Percentiles rank a stretch among this genome's conserved stretches.
Evolutionary conservation across 2,113 vertebrate species (phyloP).

Genomic region (Chaetops frenatus): DNA sequence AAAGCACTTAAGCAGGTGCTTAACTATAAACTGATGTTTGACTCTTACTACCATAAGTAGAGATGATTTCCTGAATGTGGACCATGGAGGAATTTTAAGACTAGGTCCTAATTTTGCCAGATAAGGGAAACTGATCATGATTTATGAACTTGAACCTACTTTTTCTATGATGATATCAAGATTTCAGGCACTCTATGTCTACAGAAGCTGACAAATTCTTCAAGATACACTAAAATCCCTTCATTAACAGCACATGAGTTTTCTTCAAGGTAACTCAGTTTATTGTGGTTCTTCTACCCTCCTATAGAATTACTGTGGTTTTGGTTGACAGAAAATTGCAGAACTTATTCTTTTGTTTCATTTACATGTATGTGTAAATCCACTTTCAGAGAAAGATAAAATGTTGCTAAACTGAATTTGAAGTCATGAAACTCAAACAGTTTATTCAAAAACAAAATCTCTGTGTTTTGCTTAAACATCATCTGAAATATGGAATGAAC

Average conservation of each 20-base stretch:
- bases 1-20: slow-evolving; percentile 52
- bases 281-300: neutral
- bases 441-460: neutral
- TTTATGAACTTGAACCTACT: neutral
- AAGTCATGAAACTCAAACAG: neutral
- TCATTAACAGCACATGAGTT: neutral
- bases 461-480: neutral
- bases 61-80: slow-evolving; percentile 24
- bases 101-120: neutral
- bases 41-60: neutral
- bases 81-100: neutral
- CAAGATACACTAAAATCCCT: neutral
- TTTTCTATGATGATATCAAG: neutral
- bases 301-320: neutral
- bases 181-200: neutral
- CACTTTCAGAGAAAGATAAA: neutral
- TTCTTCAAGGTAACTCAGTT: neutral
- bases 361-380: neutral
- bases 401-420: neutral
- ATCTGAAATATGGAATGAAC: neutral
- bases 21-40: slow-evolving; percentile 36
- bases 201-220: neutral
- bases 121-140: neutral
- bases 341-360: neutral
- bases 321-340: neutral